These are phyloP conservation scores for Pyrgus malvae DNA, from an alignment of 2,888 invertebrate species.

Conservation along the genomic window DNA sequence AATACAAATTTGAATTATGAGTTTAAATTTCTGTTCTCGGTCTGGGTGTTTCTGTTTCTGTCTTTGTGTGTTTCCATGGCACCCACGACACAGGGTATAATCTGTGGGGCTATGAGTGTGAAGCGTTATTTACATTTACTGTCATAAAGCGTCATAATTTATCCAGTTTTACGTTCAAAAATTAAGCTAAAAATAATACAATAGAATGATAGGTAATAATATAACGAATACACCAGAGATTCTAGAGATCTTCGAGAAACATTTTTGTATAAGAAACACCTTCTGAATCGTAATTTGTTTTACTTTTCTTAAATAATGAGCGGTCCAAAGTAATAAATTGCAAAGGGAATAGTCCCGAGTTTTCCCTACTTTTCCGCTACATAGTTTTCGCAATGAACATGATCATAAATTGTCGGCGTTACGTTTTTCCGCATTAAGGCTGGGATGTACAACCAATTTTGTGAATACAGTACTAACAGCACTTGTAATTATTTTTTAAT, in stretches of 20 bases:
- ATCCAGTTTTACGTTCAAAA: background rate
- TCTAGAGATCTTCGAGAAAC: background rate
- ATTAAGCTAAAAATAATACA: background rate
- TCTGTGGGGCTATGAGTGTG: too few species aligned
- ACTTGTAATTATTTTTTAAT: too few species aligned
- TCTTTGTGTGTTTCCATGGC: too few species aligned
- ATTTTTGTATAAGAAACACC: background rate
- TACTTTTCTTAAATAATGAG: constrained; percentile 5
- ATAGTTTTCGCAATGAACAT: constrained; percentile 2
- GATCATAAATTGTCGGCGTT: constrained; percentile 3
- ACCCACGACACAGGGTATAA: too few species aligned
- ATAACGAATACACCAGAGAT: background rate
- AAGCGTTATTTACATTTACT: too few species aligned
- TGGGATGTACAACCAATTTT: too few species aligned
- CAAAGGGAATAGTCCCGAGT: background rate
- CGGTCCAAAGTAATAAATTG: constrained; percentile 10
- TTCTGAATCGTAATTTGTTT: constrained; percentile 7
- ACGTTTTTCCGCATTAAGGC: background rate
- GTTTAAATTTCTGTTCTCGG: too few species aligned
- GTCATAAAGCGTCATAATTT: too few species aligned
- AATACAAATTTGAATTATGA: too few species aligned
- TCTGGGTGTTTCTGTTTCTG: too few species aligned
- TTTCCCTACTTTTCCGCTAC: background rate
- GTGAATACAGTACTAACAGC: too few species aligned
- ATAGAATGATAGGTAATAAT: background rate